phyloP scores from a whole-genome alignment of 2,888 invertebrate genomes.

The Galeopsomyia nigrocyanea region DNA sequence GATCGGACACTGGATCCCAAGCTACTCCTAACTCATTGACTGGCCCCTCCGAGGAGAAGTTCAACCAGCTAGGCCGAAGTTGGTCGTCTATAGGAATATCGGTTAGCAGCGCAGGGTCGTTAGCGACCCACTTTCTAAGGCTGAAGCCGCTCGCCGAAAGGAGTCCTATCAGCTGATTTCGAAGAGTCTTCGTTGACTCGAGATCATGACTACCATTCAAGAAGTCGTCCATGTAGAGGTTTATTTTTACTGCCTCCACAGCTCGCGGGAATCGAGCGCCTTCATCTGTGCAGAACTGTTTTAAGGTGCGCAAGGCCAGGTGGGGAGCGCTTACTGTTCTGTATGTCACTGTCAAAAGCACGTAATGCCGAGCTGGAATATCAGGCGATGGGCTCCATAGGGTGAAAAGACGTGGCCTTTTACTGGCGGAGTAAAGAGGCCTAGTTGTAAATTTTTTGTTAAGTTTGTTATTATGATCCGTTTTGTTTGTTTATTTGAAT shows the following conservation, averaged over 20 bases:
- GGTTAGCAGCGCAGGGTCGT: background rate
- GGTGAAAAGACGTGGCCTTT: too few species aligned
- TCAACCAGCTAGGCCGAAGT: conserved; percentile 13
- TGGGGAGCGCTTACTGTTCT: conserved; percentile 8
- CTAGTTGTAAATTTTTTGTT: too few species aligned
- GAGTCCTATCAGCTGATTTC: conserved; percentile 6
- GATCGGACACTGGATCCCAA: conserved; percentile 8
- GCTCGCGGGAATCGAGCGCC: background rate
- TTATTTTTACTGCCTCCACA: background rate
- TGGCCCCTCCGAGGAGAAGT: background rate
- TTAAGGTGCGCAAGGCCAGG: conserved; percentile 4
- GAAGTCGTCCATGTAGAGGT: conserved; percentile 19
- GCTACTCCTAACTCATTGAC: conserved; percentile 22
- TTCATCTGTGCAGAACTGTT: conserved; percentile 17
- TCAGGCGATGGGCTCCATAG: conserved; percentile 15
- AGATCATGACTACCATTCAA: conserved; percentile 6
- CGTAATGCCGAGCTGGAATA: background rate
- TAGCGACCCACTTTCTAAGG: conserved; percentile 23
- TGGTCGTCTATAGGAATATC: conserved; percentile 5
- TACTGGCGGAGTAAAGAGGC: too few species aligned
- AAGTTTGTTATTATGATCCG: too few species aligned
- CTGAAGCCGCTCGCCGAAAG: background rate
- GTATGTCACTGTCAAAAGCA: conserved; percentile 13
- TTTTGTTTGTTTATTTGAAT: too few species aligned
- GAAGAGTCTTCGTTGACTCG: background rate